Percentiles rank a stretch among this genome's conserved stretches.
These are phyloP conservation scores for Ochotona princeps DNA, from an alignment of 2,113 vertebrate species.

Conservation along the genomic window DNA sequence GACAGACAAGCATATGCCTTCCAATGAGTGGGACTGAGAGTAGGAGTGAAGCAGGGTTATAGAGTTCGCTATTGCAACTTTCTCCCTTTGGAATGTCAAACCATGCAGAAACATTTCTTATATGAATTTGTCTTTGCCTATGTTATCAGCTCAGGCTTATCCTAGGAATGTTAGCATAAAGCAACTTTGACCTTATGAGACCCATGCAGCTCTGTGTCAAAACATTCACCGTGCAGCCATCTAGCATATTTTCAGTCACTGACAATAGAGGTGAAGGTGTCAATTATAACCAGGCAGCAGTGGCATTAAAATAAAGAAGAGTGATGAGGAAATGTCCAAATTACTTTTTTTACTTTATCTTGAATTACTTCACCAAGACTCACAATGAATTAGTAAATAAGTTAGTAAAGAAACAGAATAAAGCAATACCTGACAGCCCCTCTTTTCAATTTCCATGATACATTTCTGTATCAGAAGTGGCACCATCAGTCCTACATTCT, in stretches of 20 bases:
- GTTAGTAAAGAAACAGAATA: slow-evolving; percentile 34
- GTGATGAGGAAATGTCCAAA: slow-evolving; percentile 2
- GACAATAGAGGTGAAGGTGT: neutral
- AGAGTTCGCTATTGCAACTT: neutral
- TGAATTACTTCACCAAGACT: slow-evolving; percentile 48
- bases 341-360: slow-evolving; percentile 21
- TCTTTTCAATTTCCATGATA: slow-evolving; percentile 96
- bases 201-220: neutral
- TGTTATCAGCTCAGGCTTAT: slow-evolving; percentile 26
- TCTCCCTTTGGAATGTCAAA: neutral
- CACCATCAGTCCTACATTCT: slow-evolving; percentile 92
- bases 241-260: neutral
- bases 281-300: slow-evolving; percentile 22
- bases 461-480: slow-evolving; percentile 96
- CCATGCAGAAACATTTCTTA: neutral
- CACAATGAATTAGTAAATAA: neutral
- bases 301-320: neutral
- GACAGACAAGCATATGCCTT: neutral
- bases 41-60: neutral
- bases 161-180: neutral
- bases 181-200: neutral
- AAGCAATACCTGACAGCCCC: slow-evolving; percentile 96
- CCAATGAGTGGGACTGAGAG: neutral
- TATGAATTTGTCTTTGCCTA: neutral
- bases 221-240: neutral